phyloP scores from a whole-genome alignment of 2,888 invertebrate genomes.

The Leuctra nigra region DNA sequence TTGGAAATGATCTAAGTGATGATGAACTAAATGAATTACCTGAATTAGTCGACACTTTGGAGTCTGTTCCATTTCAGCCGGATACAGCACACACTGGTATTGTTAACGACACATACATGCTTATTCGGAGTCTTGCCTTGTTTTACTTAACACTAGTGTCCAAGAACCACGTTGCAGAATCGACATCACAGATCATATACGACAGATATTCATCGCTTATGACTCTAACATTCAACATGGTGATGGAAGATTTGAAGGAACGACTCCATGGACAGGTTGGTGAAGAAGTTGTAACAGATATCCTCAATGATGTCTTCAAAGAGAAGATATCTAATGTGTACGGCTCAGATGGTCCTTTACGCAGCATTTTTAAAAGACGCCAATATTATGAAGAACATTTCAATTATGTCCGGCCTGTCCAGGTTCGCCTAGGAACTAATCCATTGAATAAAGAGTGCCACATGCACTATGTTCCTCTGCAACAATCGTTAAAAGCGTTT shows the following conservation, averaged over 20 bases:
- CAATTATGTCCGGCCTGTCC: neutral
- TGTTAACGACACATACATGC: neutral
- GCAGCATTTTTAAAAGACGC: neutral
- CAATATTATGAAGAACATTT: conserved; percentile 8
- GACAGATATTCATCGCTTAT: neutral
- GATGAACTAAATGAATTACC: neutral
- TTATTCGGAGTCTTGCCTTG: neutral
- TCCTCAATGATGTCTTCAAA: neutral
- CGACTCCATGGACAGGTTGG: neutral
- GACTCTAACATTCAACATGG: neutral
- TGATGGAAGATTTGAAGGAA: neutral
- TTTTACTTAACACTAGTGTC: conserved; percentile 2
- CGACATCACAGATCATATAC: neutral
- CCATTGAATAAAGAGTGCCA: neutral
- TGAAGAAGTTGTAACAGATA: neutral
- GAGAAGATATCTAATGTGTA: neutral
- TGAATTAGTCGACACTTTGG: too few species aligned
- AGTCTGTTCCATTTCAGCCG: neutral
- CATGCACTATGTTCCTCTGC: conserved; percentile 10
- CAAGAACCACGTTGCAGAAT: conserved; percentile 6
- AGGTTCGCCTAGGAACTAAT: neutral
- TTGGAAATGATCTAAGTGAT: neutral
- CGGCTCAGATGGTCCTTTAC: neutral
- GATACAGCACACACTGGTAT: neutral
- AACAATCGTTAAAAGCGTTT: neutral